Conservation (phyloP, 2,888 invertebrate species). For the Sepiola atlantica region DNA sequence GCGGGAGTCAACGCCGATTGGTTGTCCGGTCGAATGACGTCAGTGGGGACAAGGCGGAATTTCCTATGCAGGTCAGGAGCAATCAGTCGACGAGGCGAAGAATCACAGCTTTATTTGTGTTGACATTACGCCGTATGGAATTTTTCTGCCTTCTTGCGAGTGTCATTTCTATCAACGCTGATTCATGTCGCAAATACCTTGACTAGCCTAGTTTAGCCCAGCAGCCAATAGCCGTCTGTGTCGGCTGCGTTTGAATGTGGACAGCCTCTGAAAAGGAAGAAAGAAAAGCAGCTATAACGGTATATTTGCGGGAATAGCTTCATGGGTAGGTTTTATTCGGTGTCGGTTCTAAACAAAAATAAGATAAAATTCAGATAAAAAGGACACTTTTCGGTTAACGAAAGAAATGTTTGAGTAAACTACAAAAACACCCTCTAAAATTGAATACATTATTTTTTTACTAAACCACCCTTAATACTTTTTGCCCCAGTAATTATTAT, state of each 20-base stretch:
- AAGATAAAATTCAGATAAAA: no score
- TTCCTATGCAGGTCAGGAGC: neutral
- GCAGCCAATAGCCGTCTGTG: neutral
- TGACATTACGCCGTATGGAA: neutral
- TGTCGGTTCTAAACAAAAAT: no score
- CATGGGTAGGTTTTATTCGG: neutral
- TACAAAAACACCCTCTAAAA: no score
- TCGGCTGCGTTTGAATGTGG: neutral
- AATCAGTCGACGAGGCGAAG: neutral
- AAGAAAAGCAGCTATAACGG: neutral
- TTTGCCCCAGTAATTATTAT: no score
- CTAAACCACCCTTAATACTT: no score
- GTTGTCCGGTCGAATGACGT: neutral
- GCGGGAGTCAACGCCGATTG: neutral
- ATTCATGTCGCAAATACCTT: slow-evolving; percentile 1
- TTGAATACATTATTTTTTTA: no score
- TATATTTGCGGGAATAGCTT: neutral
- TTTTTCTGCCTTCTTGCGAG: neutral
- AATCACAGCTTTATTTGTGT: slow-evolving; percentile 13
- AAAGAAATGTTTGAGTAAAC: no score
- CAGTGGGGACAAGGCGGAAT: neutral
- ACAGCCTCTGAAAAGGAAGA: neutral
- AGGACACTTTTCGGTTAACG: no score
- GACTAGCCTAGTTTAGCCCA: neutral
- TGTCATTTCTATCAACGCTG: slow-evolving; percentile 8